Conservation (phyloP, 2,888 invertebrate genomes). For the Lissonota sp. region DNA sequence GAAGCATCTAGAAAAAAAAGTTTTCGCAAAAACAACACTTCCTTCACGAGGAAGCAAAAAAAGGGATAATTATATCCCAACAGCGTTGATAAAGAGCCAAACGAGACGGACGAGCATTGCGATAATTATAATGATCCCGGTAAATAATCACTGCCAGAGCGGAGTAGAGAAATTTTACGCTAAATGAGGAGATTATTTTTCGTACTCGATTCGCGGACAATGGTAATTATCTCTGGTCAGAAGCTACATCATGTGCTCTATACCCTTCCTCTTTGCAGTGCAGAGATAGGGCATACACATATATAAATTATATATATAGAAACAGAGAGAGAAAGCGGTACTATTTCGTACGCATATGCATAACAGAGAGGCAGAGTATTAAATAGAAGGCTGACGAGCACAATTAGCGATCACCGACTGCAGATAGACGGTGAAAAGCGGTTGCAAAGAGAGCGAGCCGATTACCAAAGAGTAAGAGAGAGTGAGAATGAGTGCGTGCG, state of each 20-base stretch:
- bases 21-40: no score
- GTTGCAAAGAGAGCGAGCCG: conserved; percentile 40
- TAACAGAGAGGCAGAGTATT: conserved; percentile 3
- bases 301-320: not conserved
- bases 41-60: no score
- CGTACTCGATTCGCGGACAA: conserved; percentile 1
- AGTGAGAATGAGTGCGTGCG: conserved; percentile 52
- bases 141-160: conserved; percentile 20
- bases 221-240: conserved; percentile 39
- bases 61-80: no score
- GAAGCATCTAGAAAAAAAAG: no score
- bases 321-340: not conserved
- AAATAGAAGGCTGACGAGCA: conserved; percentile 38
- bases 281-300: not conserved
- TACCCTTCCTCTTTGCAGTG: no score
- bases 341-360: not conserved
- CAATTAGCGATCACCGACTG: conserved; percentile 63
- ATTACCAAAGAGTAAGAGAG: conserved; percentile 52
- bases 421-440: conserved; percentile 48
- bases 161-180: conserved; percentile 20
- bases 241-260: not conserved
- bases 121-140: conserved; percentile 48
- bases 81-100: not conserved
- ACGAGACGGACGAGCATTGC: conserved; percentile 19
- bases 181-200: conserved; percentile 35